Conservation (phyloP, 2,888 invertebrate species). For the Cryptops parisi region DNA sequence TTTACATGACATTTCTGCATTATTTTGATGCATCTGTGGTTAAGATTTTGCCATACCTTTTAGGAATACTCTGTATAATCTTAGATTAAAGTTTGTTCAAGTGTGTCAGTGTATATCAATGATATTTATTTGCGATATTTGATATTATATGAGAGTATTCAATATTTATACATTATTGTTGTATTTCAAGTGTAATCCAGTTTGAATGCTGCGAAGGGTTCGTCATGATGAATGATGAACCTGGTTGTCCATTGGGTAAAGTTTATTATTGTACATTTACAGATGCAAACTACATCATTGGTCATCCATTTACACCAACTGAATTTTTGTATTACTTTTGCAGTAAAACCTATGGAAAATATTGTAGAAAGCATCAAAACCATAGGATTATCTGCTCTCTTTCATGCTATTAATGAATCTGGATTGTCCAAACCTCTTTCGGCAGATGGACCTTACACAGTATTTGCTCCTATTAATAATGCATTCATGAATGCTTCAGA, state of each 20-base stretch:
- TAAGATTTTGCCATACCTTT: too few species aligned
- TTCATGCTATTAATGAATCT: constrained; percentile 7
- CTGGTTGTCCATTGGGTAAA: constrained; percentile 17
- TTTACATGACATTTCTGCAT: too few species aligned
- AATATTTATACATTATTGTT: neutral
- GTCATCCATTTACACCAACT: neutral
- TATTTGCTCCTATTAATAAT: constrained; percentile 20
- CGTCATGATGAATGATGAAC: constrained; percentile 4
- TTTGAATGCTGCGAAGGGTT: constrained; percentile 17
- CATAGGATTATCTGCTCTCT: constrained; percentile 5
- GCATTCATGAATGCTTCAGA: constrained; percentile 18
- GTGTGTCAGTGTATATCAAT: too few species aligned
- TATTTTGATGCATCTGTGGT: too few species aligned
- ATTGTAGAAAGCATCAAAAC: constrained; percentile 1
- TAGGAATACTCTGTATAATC: too few species aligned
- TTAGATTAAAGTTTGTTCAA: too few species aligned
- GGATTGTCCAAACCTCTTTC: constrained; percentile 5
- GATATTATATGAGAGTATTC: neutral
- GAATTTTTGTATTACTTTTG: neutral
- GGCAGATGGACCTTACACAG: constrained; percentile 19
- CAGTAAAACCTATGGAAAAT: constrained; percentile 8
- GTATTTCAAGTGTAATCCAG: constrained; percentile 8
- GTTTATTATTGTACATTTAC: neutral
- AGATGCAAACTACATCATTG: neutral
- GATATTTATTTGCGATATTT: too few species aligned